Conservation (phyloP, 2,888 invertebrate species). For the Sinopyrophorus schimmeli region DNA sequence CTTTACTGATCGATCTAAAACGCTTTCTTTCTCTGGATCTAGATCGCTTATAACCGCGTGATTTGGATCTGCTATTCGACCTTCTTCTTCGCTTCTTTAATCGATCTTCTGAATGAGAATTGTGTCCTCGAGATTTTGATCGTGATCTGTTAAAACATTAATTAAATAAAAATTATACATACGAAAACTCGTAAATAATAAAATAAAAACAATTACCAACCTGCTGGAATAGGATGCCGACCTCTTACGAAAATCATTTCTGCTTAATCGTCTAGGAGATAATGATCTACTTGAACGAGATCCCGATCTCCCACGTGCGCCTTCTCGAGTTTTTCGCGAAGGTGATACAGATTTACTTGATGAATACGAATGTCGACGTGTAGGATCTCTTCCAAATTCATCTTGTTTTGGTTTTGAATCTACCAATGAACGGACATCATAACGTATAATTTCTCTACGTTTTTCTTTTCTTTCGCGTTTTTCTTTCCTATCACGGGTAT, state of each 20-base stretch:
- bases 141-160: constrained; percentile 35
- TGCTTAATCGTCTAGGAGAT: constrained; percentile 10
- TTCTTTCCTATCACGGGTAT: constrained; percentile 46
- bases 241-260: constrained; percentile 2
- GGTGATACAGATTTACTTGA: constrained; percentile 40
- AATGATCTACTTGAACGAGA: constrained; percentile 33
- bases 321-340: constrained; percentile 26
- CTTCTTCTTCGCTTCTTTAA: constrained; percentile 34
- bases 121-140: constrained; percentile 47
- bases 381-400: constrained; percentile 76
- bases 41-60: constrained; percentile 38
- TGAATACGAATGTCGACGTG: constrained; percentile 41
- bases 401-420: constrained; percentile 69
- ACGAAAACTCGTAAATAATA: background rate
- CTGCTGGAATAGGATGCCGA: constrained; percentile 19
- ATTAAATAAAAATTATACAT: background rate
- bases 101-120: constrained; percentile 41
- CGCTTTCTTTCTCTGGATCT: constrained; percentile 46
- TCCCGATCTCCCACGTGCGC: constrained; percentile 36
- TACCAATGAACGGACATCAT: constrained; percentile 80
- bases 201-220: constrained; percentile 9
- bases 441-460: constrained; percentile 78
- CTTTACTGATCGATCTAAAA: constrained; percentile 44
- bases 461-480: constrained; percentile 64
- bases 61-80: constrained; percentile 31